Evolutionary conservation across 92 coral and sea anemone species (phyloP).

Genomic region (Montipora capitata): DNA sequence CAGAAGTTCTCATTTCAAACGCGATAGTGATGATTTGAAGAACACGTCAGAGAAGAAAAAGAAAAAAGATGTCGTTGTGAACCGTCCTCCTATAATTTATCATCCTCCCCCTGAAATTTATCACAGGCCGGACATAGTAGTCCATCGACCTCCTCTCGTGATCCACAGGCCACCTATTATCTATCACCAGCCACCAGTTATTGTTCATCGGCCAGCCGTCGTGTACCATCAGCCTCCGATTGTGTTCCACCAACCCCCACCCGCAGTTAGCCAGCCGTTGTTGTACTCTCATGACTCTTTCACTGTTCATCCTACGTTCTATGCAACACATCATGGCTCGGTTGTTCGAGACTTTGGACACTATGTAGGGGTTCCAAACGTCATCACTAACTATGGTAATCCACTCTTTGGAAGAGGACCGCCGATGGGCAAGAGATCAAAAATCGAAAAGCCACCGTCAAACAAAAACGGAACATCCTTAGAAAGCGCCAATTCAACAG

Average conservation of each 20-base stretch:
- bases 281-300: conserved; percentile 98
- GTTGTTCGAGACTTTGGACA: conserved; percentile 98
- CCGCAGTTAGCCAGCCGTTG: conserved; percentile 97
- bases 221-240: conserved; percentile 99
- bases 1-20: conserved; percentile 21
- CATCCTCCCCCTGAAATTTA: conserved; percentile 99
- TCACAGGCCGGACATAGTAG: conserved; percentile 98
- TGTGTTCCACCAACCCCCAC: conserved; percentile 98
- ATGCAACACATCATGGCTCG: conserved; percentile 98
- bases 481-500: neutral
- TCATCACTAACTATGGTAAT: conserved; percentile 90
- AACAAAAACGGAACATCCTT: conserved; percentile 39
- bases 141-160: conserved; percentile 99
- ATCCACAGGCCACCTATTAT: conserved; percentile 98
- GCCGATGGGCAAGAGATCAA: conserved; percentile 82
- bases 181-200: conserved; percentile 99
- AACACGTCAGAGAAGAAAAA: conserved; percentile 48
- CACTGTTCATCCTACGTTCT: conserved; percentile 96
- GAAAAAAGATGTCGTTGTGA: conserved; percentile 97
- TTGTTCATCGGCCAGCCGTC: conserved; percentile 98
- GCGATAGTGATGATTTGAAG: neutral
- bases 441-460: conserved; percentile 53
- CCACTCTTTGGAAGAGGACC: conserved; percentile 83
- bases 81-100: conserved; percentile 98
- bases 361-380: conserved; percentile 95